Evolutionary conservation across 2,113 vertebrate species (phyloP).

Genomic region (Halichoeres trimaculatus): DNA sequence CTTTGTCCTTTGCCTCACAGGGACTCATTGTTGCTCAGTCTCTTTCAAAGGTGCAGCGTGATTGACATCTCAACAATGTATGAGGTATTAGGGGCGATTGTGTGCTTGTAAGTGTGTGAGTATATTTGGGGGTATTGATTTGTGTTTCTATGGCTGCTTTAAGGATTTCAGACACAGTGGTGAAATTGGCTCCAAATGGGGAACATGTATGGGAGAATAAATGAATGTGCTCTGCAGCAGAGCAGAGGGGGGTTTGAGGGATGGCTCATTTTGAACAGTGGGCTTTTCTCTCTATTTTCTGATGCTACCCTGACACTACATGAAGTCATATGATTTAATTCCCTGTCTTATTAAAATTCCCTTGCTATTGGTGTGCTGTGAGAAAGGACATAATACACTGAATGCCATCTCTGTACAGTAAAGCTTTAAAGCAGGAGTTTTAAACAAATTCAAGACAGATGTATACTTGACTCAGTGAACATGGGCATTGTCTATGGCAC

Average conservation of each 20-base stretch:
- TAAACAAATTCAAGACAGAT: neutral
- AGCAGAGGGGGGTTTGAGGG: constrained; percentile 19
- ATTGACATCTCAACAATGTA: constrained; percentile 65
- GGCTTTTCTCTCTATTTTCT: constrained; percentile 3
- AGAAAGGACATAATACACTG: neutral
- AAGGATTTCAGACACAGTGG: constrained; percentile 27
- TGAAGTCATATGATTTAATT: neutral
- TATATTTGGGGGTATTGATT: constrained; percentile 57
- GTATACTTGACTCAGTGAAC: constrained; percentile 18
- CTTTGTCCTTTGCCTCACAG: constrained; percentile 62
- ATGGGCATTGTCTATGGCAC: neutral
- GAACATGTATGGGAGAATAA: constrained; percentile 1
- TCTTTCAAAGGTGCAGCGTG: constrained; percentile 45
- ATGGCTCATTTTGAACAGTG: constrained; percentile 43
- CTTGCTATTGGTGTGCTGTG: neutral
- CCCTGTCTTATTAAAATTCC: neutral
- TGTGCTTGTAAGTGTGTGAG: constrained; percentile 62
- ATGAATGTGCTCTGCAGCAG: constrained; percentile 12
- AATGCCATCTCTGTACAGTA: neutral
- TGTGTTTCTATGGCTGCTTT: constrained; percentile 35
- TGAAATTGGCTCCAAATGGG: constrained; percentile 24
- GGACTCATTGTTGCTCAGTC: constrained; percentile 48
- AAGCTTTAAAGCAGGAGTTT: neutral
- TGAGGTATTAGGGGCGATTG: constrained; percentile 59
- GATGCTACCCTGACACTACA: neutral